Conservation (phyloP, 1,140 invertebrate species). For the Periplaneta americana region DNA sequence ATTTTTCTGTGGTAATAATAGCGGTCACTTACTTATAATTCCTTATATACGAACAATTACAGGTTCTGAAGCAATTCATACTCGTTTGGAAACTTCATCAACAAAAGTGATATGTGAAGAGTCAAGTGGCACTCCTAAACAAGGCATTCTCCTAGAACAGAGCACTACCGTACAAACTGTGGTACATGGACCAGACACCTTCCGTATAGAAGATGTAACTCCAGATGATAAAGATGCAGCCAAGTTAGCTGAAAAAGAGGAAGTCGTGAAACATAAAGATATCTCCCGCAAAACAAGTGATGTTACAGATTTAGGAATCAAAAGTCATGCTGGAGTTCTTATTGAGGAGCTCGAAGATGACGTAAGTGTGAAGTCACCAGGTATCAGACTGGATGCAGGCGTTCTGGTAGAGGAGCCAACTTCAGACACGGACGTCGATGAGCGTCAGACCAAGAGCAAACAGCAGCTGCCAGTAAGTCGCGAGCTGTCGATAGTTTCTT, state of each 20-base stretch:
- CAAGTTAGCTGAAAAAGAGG: not conserved
- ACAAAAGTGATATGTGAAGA: slow-evolving; percentile 51
- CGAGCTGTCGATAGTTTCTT: slow-evolving; percentile 54
- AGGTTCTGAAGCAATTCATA: slow-evolving; percentile 6
- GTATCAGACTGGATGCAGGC: not conserved
- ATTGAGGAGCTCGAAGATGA: slow-evolving; percentile 37
- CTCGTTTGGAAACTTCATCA: slow-evolving; percentile 44
- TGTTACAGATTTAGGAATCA: slow-evolving; percentile 30
- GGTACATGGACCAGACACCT: not conserved
- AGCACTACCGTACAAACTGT: not conserved
- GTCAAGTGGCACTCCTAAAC: slow-evolving; percentile 25
- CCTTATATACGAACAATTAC: not conserved
- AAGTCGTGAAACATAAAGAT: slow-evolving; percentile 35
- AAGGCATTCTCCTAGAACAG: not conserved
- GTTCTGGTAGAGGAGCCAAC: slow-evolving; percentile 46
- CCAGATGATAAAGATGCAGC: not conserved
- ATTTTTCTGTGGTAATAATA: no score
- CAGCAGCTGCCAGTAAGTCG: slow-evolving; percentile 38
- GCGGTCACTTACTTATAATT: no score
- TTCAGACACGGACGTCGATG: not conserved
- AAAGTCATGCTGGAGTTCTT: slow-evolving; percentile 43
- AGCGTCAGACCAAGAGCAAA: slow-evolving; percentile 23
- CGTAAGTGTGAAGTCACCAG: not conserved
- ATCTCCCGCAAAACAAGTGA: slow-evolving; percentile 49
- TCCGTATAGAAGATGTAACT: not conserved